Conservation (phyloP, 2,797 vertebrate genomes). For the Diceros bicornis region DNA sequence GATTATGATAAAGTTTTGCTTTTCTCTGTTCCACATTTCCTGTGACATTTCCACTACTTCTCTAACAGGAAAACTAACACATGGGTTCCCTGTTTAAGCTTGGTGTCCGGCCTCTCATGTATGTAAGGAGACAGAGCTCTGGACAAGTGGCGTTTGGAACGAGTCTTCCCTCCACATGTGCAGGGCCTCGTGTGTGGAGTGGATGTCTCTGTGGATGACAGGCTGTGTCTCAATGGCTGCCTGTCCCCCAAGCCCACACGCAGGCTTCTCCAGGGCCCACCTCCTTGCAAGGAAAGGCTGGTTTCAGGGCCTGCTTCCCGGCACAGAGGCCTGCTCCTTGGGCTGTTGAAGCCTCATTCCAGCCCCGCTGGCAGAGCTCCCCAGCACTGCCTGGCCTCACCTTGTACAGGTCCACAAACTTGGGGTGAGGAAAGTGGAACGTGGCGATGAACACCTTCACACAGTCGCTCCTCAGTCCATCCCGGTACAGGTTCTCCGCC, state of each 20-base stretch:
- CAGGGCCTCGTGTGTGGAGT: not conserved
- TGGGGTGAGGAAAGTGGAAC: conserved; percentile 96
- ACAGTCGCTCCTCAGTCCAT: conserved; percentile 95
- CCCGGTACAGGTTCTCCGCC: conserved; percentile 94
- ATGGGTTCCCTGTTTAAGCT: not conserved
- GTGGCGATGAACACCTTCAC: conserved; percentile 95
- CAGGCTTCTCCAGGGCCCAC: not conserved
- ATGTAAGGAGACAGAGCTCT: not conserved
- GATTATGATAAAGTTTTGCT: not conserved
- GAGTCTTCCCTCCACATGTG: not conserved
- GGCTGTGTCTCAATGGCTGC: not conserved
- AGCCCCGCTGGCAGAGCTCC: accelerated
- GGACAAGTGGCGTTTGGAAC: not conserved
- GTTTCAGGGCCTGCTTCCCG: no score
- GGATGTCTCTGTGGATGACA: not conserved
- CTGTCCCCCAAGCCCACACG: not conserved
- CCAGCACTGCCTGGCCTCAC: conserved; percentile 86
- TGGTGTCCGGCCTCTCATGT: accelerated
- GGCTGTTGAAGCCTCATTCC: not conserved
- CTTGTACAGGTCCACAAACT: conserved; percentile 95
- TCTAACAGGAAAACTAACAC: not conserved
- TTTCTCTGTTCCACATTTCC: not conserved
- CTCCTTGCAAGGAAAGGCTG: not conserved
- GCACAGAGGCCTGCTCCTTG: not conserved
- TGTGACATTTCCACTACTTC: not conserved